Percentiles rank a stretch among this genome's conserved stretches.
phyloP scores from a whole-genome alignment of 2,888 invertebrate genomes.

The Idaea aversata region DNA sequence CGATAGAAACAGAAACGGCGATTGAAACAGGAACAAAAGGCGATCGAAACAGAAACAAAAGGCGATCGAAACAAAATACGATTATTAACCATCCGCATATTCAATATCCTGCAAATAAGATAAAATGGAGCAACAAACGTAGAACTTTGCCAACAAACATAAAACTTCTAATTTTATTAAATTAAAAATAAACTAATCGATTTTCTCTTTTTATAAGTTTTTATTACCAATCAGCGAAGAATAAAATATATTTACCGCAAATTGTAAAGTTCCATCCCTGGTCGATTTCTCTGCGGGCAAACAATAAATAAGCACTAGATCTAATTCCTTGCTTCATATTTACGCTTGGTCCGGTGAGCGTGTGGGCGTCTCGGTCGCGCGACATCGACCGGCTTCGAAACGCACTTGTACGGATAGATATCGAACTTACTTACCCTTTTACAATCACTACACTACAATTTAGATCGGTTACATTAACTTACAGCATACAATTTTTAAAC shows the following conservation, averaged over 20 bases:
- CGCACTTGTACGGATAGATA: slow-evolving; percentile 35
- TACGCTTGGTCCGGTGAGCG: slow-evolving; percentile 46
- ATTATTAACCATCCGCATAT: no score
- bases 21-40: no score
- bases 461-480: no score
- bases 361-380: slow-evolving; percentile 40
- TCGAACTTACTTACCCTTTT: slow-evolving; percentile 22
- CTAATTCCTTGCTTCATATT: slow-evolving; percentile 72
- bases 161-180: no score
- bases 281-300: slow-evolving; percentile 41
- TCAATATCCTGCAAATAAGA: no score
- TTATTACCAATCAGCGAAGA: slow-evolving; percentile 23
- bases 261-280: slow-evolving; percentile 33
- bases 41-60: no score
- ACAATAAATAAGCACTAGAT: slow-evolving; percentile 73
- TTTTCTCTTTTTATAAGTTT: not conserved
- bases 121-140: no score
- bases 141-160: no score
- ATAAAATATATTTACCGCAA: not conserved
- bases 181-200: not conserved
- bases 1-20: no score
- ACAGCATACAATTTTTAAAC: not conserved
- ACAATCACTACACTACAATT: not conserved
- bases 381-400: not conserved
- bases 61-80: no score